Conservation (phyloP, 2,888 invertebrate species). For the Polia nebulosa region DNA sequence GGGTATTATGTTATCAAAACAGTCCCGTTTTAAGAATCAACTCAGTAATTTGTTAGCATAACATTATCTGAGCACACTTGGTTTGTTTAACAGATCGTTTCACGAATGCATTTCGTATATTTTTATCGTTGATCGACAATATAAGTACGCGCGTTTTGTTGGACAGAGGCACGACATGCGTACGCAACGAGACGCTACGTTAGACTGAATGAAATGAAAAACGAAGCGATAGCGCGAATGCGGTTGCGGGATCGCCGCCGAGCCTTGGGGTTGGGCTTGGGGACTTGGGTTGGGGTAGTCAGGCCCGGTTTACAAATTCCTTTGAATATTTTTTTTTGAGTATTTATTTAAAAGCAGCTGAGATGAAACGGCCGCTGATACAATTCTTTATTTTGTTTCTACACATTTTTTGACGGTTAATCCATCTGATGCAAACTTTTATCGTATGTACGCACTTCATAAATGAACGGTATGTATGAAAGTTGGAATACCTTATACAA, state of each 20-base stretch:
- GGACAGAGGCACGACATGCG: constrained; percentile 13
- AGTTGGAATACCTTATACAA: too few species aligned
- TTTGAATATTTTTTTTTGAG: constrained; percentile 4
- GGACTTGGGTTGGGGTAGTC: too few species aligned
- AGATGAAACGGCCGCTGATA: background rate
- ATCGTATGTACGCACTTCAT: background rate
- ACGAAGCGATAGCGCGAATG: constrained; percentile 27
- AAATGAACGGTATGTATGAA: constrained; percentile 3
- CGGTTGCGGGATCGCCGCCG: background rate
- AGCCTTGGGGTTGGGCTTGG: too few species aligned
- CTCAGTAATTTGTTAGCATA: constrained; percentile 28
- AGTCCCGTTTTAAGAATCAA: constrained; percentile 26
- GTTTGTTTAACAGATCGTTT: constrained; percentile 39
- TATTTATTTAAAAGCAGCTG: background rate
- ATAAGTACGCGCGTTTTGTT: constrained; percentile 15
- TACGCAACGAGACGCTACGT: constrained; percentile 41
- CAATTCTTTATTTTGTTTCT: background rate
- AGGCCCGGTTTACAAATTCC: constrained; percentile 33
- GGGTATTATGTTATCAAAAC: constrained; percentile 52
- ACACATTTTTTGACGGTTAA: background rate
- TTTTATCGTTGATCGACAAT: constrained; percentile 39
- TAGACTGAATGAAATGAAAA: constrained; percentile 21
- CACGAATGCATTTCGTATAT: constrained; percentile 52
- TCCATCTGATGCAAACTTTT: background rate
- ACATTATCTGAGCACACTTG: constrained; percentile 28